Evolutionary conservation across 2,797 vertebrate genomes (phyloP), one percentile per base, ranked within the genome.

Genomic region (Otolemur crassicaudatus): DNA sequence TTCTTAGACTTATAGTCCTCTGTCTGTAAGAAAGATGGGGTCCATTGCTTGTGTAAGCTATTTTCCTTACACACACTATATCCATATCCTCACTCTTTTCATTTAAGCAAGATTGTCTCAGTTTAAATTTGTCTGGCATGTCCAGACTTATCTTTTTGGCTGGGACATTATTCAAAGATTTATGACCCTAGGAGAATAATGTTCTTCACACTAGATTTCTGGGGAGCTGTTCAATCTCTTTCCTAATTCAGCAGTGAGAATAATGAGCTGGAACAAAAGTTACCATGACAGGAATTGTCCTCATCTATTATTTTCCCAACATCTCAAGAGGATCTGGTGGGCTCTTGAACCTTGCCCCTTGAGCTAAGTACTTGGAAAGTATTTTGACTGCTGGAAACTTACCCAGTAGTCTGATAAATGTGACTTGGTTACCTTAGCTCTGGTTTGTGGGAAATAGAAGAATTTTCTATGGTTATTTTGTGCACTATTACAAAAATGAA

Each of bases 401-500:
- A 94, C 40, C 61, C 80, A 96, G 67, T 20, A 79, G 43, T 87
- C 53, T 97, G 94, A 97, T 93, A 97, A 97, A 96, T 96, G 81
- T 87, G 77, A 95, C 87, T 96, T 94, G 94, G 94, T 72, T 96
- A 97, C 95, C 94, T 97, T 92, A 87, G 69, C 91, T 96, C 87
- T 97, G 92, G 91, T 96, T 98, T 95, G 95, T 40, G 89, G 96
- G 49, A 91, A 97, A 96, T 43, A 89, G 80, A 19, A 81, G 63
- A 49, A 82, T 96, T 97, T 97, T 90, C 80, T 95, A 80, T 95
- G 95, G 89, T 96, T 97, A 89, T 97, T 96, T 95, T 40, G 56
- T 90, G 25, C 60, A 77, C 77, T 96, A 29, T 34, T 91, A 94
- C 40, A 94, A 83, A 89, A 94, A 49, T 85, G 43, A 96, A 85